These are phyloP conservation scores for Chionomys nivalis DNA, from an alignment of 2,113 vertebrate genomes.

Conservation along the genomic window DNA sequence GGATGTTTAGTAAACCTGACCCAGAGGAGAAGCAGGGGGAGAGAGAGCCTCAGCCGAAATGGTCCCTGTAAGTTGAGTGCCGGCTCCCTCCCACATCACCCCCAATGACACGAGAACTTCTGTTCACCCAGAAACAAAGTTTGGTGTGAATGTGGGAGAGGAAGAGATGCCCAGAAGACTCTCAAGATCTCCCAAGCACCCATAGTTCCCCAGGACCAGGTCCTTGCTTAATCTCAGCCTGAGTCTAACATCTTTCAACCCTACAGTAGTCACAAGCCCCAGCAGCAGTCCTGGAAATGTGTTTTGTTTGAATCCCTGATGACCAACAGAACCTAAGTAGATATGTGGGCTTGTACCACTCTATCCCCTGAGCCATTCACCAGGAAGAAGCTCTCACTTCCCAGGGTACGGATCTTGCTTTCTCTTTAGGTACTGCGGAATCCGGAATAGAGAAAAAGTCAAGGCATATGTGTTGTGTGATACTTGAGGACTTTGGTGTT, in stretches of 20 bases:
- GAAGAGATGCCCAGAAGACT: neutral
- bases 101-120: neutral
- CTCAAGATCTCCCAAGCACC: neutral
- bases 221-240: neutral
- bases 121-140: neutral
- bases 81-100: neutral
- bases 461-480: neutral
- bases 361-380: neutral
- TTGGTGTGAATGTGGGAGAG: neutral
- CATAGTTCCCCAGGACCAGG: neutral
- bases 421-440: neutral
- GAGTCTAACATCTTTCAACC: neutral
- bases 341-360: neutral
- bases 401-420: neutral
- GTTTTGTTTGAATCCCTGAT: neutral
- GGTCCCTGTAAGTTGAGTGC: neutral
- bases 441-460: neutral
- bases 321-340: neutral
- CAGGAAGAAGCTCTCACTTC: neutral
- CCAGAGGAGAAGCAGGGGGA: neutral
- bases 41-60: neutral
- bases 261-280: neutral
- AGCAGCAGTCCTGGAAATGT: neutral
- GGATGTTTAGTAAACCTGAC: rapidly evolving
- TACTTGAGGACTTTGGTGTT: neutral